These are phyloP conservation scores for Saccopteryx bilineata DNA, from an alignment of 2,113 vertebrate species.

Conservation along the genomic window DNA sequence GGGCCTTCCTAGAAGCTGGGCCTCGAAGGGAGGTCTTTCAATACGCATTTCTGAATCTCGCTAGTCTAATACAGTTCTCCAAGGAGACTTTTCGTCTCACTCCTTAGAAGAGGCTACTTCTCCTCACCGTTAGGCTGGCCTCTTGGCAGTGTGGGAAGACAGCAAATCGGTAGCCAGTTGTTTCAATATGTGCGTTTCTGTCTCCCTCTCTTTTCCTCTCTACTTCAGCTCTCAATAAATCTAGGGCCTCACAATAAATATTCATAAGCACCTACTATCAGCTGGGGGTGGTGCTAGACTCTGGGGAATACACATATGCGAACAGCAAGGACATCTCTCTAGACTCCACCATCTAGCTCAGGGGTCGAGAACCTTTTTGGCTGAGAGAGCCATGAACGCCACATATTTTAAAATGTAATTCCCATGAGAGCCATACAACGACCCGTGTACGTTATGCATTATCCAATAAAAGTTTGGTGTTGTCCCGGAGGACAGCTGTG, in stretches of 20 bases:
- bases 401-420: too few relatives aligned
- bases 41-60: background rate
- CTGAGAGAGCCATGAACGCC: too few relatives aligned
- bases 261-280: background rate
- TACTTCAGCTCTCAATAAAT: background rate
- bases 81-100: background rate
- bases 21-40: fast-evolving
- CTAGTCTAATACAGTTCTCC: background rate
- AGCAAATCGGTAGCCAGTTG: background rate
- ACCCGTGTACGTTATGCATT: too few relatives aligned
- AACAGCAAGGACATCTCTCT: background rate
- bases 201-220: background rate
- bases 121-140: background rate
- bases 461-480: too few relatives aligned
- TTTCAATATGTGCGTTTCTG: fast-evolving
- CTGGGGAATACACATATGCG: background rate
- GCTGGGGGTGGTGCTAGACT: background rate
- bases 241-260: background rate
- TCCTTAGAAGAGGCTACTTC: background rate
- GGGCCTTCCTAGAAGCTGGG: background rate
- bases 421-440: too few relatives aligned
- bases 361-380: too few relatives aligned
- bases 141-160: background rate
- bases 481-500: too few relatives aligned
- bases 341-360: background rate